phyloP scores from a whole-genome alignment of 2,113 vertebrate species.

The Gnathonemus echidnorhynchus region DNA sequence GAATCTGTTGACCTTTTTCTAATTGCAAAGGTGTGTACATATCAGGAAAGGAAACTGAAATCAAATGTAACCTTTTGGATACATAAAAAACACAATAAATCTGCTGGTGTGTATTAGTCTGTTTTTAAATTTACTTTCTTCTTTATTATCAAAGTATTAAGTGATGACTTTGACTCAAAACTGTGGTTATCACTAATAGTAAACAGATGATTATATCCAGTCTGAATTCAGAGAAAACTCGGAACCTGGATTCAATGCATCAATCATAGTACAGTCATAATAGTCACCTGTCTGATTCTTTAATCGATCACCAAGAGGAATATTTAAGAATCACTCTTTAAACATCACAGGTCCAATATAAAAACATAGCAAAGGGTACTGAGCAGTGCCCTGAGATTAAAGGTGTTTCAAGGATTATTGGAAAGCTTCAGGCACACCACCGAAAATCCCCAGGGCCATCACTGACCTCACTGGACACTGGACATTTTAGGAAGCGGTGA shows the following conservation, averaged over 20 bases:
- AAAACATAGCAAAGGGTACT: conserved; percentile 17
- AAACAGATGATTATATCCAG: not conserved
- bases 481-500: not conserved
- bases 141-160: not conserved
- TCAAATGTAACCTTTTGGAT: conserved; percentile 16
- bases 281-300: not conserved
- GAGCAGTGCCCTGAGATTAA: not conserved
- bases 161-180: not conserved
- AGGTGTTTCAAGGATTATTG: conserved; percentile 5
- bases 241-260: not conserved
- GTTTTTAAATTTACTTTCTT: not conserved
- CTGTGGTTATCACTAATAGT: not conserved
- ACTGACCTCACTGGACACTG: not conserved
- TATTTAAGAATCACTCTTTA: not conserved
- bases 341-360: not conserved
- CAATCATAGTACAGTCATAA: not conserved
- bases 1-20: conserved; percentile 43
- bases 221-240: not conserved
- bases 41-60: not conserved
- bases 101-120: not conserved
- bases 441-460: not conserved
- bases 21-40: conserved; percentile 26
- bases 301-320: not conserved
- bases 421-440: not conserved
- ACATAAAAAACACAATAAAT: not conserved